Percentiles rank a stretch among this genome's conserved stretches.
These are phyloP conservation scores for Clupea harengus DNA, from an alignment of 2,113 vertebrate genomes.

Conservation along the genomic window DNA sequence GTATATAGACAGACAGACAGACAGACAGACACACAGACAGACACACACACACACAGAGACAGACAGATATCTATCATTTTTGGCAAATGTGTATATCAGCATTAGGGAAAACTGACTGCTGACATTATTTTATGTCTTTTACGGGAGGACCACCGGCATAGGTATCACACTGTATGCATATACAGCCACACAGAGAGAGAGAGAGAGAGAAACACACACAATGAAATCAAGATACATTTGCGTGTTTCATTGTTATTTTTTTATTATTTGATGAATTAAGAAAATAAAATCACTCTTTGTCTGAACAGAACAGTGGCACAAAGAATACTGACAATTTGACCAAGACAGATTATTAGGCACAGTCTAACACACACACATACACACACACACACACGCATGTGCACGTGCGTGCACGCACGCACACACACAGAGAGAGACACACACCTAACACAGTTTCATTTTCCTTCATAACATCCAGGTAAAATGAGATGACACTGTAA, in stretches of 20 bases:
- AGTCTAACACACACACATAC: background rate
- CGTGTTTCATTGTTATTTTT: background rate
- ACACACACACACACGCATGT: background rate
- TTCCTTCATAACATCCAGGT: background rate
- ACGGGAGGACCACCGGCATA: background rate
- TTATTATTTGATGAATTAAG: slow-evolving; percentile 11
- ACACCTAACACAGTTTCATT: background rate
- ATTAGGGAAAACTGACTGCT: background rate
- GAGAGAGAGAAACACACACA: background rate
- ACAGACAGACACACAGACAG: too few relatives aligned
- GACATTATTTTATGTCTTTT: background rate
- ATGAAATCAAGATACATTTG: background rate
- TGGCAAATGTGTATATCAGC: too few relatives aligned
- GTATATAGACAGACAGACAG: too few relatives aligned
- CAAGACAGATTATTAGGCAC: background rate
- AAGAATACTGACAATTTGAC: background rate
- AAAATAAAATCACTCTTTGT: slow-evolving; percentile 9
- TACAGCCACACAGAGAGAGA: background rate
- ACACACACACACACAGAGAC: too few relatives aligned
- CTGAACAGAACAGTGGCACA: background rate
- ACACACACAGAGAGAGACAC: background rate
- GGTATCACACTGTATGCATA: background rate
- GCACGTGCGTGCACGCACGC: background rate
- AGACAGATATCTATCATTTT: too few relatives aligned
- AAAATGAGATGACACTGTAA: background rate